A percentile compares a stretch with the other conserved stretches of the same genome.
phyloP scores from a whole-genome alignment of 53 echinoderm and acorn worm species.

The Patiria pectinifera region DNA sequence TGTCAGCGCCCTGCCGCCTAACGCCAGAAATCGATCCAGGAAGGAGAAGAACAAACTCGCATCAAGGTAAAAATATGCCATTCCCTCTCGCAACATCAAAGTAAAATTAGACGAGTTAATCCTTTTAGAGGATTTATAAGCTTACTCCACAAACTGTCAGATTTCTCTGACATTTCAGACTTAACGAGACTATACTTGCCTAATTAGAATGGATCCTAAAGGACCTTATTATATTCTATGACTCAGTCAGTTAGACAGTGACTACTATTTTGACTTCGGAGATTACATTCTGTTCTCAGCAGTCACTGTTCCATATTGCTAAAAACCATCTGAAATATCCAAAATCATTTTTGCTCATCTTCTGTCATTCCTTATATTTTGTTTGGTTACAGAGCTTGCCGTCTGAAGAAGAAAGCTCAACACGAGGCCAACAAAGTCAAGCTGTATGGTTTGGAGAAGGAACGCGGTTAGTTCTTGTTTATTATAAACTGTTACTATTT shows the following conservation, averaged over 20 bases:
- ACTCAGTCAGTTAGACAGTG: too few species aligned
- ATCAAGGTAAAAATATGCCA: slow-evolving; percentile 72
- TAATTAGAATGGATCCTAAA: too few species aligned
- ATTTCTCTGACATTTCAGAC: background rate
- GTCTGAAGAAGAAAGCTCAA: slow-evolving; percentile 99
- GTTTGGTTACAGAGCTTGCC: slow-evolving; percentile 77
- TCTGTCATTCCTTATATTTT: background rate
- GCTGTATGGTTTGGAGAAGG: slow-evolving; percentile 84
- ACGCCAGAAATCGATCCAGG: slow-evolving; percentile 83
- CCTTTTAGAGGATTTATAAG: background rate
- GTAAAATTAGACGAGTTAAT: too few species aligned
- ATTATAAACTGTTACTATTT: too few species aligned
- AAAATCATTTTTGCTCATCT: background rate
- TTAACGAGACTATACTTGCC: too few species aligned
- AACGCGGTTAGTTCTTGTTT: slow-evolving; percentile 72
- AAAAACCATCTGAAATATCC: background rate
- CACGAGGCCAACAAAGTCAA: slow-evolving; percentile 99
- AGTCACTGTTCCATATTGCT: too few species aligned
- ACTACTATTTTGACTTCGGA: too few species aligned
- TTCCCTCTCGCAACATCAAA: background rate
- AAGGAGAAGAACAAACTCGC: slow-evolving; percentile 98
- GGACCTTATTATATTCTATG: too few species aligned
- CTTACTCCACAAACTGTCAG: background rate
- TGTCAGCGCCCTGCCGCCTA: slow-evolving; percentile 77
- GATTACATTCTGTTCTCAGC: too few species aligned